Conservation (phyloP, 2,888 invertebrate species). For the Callosobruchus maculatus region DNA sequence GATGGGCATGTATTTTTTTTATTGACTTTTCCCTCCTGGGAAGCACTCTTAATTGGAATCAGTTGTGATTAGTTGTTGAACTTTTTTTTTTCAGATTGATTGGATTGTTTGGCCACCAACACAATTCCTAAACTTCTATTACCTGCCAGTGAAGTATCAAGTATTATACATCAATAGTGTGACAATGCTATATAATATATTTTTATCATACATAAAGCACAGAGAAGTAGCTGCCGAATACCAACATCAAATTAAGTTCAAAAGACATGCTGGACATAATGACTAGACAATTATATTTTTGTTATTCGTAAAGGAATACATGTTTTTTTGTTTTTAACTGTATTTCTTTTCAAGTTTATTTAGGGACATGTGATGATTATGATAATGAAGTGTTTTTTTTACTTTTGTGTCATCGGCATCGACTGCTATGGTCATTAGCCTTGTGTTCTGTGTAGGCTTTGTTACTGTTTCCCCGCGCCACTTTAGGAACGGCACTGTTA, state of each 20-base stretch:
- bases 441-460: too few relatives aligned
- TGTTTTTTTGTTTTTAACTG: background rate
- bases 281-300: background rate
- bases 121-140: conserved; percentile 87
- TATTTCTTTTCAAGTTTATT: background rate
- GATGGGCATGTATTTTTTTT: too few relatives aligned
- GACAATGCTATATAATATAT: conserved; percentile 83
- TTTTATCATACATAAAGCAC: conserved; percentile 86
- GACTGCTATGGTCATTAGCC: too few relatives aligned
- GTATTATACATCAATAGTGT: conserved; percentile 83
- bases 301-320: background rate
- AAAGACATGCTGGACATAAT: background rate
- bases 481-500: too few relatives aligned
- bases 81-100: conserved; percentile 65
- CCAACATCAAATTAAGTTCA: background rate
- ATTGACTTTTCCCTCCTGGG: too few relatives aligned
- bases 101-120: conserved; percentile 89
- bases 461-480: too few relatives aligned
- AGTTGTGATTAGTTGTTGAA: too few relatives aligned
- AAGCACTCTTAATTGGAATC: too few relatives aligned
- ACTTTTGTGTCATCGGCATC: too few relatives aligned
- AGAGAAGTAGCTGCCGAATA: conserved; percentile 27
- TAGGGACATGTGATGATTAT: too few relatives aligned
- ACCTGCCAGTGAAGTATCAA: conserved; percentile 74
- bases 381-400: too few relatives aligned